Evolutionary conservation across 1,140 invertebrate genomes (phyloP), one percentile per base, ranked within the genome.

Genomic region (Trichonephila clavata): DNA sequence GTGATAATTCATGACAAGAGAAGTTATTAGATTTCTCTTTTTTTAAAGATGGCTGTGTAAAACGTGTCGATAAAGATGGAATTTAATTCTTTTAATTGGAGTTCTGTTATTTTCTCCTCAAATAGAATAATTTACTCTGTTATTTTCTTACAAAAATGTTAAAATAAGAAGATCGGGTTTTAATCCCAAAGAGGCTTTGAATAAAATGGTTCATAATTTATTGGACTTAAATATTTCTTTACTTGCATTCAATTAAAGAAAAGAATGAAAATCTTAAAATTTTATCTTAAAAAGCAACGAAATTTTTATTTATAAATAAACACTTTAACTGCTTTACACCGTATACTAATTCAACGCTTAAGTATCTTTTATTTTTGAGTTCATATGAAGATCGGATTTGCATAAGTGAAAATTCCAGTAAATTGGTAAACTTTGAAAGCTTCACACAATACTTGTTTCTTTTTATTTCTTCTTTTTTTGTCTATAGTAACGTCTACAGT

Each of bases 1-100:
- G 84, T 61, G 60, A 86, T 86, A 86, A 86, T 63, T 86, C 32
- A 27, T 20, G 84, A 86, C 71, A 77, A 32, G 27, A 61, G 27
- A 86, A 61, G 84, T 86, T 86, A 86, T 86, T 86, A 86, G 61
- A 1, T 86, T 86, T 86, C 24, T 39, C 59, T 68, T 77, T 68
- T 77, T 39, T 16, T 27, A 32, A 39, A 77, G 32, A 27, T 77
- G 71, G 14, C 71, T 18, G 27, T 14, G 27, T 77, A 13, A 77
- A 77, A 39, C 27, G 32, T 77, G 71, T 77, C 71, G 80, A 21
- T 39, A 18, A 27, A 39, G 68, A 39, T 14, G 27, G 71, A 77
- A 77, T 77, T 77, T 77, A 77, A 39, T 77, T 77, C 71, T 77
- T 77, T 32, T 77, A 27, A 77, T 77, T 77, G 18, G 32, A 27